Evolutionary conservation across 2,113 vertebrate species (phyloP).

Genomic region (Delphinapterus leucas): DNA sequence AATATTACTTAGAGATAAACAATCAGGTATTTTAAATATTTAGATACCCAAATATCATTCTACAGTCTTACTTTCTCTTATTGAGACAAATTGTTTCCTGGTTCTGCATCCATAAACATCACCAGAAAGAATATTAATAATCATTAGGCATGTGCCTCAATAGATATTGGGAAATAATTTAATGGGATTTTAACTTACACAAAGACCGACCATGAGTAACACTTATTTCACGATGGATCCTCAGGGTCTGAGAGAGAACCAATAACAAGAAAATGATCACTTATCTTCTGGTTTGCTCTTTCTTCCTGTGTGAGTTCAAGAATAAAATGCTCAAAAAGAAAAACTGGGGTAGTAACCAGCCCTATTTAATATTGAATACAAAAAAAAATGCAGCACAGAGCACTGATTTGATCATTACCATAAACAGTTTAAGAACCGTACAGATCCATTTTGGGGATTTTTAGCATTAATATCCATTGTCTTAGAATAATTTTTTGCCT

Average conservation of each 20-base stretch:
- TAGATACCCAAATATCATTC: conserved; percentile 46
- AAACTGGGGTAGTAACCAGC: background rate
- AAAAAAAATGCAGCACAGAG: background rate
- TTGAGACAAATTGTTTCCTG: conserved; percentile 58
- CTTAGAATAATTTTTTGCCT: background rate
- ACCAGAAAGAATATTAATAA: conserved; percentile 50
- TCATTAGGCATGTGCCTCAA: conserved; percentile 48
- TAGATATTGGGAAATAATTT: conserved; percentile 37
- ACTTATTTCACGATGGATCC: background rate
- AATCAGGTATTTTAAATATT: conserved; percentile 63
- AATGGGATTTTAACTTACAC: conserved; percentile 55
- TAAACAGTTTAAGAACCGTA: background rate
- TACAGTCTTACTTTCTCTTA: conserved; percentile 43
- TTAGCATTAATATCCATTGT: background rate
- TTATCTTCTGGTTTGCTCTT: background rate
- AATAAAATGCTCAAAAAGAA: background rate
- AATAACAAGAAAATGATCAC: conserved; percentile 29
- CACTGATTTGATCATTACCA: background rate
- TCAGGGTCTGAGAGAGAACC: background rate
- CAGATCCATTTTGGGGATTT: background rate
- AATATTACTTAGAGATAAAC: conserved; percentile 30
- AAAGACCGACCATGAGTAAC: conserved; percentile 20
- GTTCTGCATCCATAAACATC: conserved; percentile 56
- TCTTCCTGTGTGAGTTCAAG: background rate
- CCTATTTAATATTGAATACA: background rate